phyloP scores from a whole-genome alignment of 2,888 invertebrate species.

The Ennomos fuscantarius region DNA sequence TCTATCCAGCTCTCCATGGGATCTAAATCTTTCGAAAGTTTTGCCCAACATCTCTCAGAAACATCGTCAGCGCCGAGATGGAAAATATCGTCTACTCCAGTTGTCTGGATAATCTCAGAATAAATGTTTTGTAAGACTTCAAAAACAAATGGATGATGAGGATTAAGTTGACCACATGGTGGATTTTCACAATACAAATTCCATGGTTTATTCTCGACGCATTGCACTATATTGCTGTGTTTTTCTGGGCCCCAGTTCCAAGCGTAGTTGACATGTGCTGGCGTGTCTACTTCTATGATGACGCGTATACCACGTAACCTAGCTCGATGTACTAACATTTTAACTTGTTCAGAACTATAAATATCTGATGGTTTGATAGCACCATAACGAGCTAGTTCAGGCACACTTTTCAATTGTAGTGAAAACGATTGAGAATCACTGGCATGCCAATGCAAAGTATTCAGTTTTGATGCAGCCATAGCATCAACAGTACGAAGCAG shows the following conservation, averaged over 20 bases:
- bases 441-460: slow-evolving; percentile 96
- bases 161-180: slow-evolving; percentile 93
- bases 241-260: slow-evolving; percentile 91
- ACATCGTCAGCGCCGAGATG: slow-evolving; percentile 92
- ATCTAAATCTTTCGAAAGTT: slow-evolving; percentile 86
- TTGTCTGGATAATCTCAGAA: slow-evolving; percentile 89
- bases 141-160: slow-evolving; percentile 89
- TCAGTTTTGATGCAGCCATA: slow-evolving; percentile 95
- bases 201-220: slow-evolving; percentile 90
- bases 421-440: slow-evolving; percentile 96
- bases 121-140: slow-evolving; percentile 89
- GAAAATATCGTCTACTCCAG: slow-evolving; percentile 90
- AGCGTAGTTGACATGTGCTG: slow-evolving; percentile 92
- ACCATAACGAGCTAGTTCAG: slow-evolving; percentile 90
- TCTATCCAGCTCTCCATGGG: slow-evolving; percentile 89
- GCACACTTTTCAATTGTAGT: slow-evolving; percentile 89
- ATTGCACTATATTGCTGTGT: slow-evolving; percentile 89
- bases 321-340: slow-evolving; percentile 90
- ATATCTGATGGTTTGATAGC: slow-evolving; percentile 91
- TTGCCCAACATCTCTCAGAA: slow-evolving; percentile 89
- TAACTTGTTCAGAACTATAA: slow-evolving; percentile 88
- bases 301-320: slow-evolving; percentile 93
- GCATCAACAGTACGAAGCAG: slow-evolving; percentile 90
- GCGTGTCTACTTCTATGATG: slow-evolving; percentile 94
- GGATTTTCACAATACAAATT: slow-evolving; percentile 90